Percentiles rank a stretch among this genome's conserved stretches.
phyloP scores from a whole-genome alignment of 2,797 vertebrate species.

The Rhyacichthys aspro region DNA sequence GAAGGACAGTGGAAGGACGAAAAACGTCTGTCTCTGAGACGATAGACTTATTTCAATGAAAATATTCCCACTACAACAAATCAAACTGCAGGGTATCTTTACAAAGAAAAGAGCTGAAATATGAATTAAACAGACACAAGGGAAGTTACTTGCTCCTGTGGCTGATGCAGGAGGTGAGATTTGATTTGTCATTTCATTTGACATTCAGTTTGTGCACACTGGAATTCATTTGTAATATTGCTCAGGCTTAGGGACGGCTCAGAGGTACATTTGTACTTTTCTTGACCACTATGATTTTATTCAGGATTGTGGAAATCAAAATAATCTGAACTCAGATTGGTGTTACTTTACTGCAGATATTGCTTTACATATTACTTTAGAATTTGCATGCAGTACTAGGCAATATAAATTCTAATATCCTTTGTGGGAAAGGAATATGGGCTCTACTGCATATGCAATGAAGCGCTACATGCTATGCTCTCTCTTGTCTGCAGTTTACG shows the following conservation, averaged over 20 bases:
- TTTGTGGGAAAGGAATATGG: background rate
- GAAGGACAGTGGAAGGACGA: too few species aligned
- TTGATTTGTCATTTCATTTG: conserved; percentile 19
- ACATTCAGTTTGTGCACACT: background rate
- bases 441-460: background rate
- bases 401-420: conserved; percentile 1
- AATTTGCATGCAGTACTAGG: conserved; percentile 3
- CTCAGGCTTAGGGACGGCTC: conserved; percentile 14
- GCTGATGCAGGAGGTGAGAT: background rate
- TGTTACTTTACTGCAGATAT: conserved; percentile 8
- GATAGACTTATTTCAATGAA: too few species aligned
- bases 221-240: conserved; percentile 13
- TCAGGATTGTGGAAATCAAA: conserved; percentile 3
- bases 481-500: conserved; percentile 8
- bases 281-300: conserved; percentile 39
- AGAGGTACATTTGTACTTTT: conserved; percentile 10
- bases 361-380: background rate
- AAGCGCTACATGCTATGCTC: conserved; percentile 2
- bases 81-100: conserved; percentile 34
- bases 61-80: conserved; percentile 37
- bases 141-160: conserved; percentile 26
- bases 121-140: conserved; percentile 40
- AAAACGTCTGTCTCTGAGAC: too few species aligned
- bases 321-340: conserved; percentile 5
- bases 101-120: conserved; percentile 16